Base-by-base conservation (phyloP, 2,113 vertebrate genomes). In the Phylloscopus trochilus region DNA sequence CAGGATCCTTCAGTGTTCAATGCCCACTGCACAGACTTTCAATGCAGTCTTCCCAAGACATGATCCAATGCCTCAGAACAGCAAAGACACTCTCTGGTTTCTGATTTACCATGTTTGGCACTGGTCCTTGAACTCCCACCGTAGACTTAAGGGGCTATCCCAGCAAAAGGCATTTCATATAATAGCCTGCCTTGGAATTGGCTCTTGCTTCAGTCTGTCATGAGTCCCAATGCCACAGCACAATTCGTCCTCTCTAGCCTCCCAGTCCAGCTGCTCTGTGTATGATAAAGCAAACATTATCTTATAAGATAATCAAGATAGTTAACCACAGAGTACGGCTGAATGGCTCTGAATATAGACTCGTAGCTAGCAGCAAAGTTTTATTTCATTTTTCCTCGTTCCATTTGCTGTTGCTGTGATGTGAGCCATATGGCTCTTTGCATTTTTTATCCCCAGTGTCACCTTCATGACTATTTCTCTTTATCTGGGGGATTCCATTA, bases 381-480 rank as follows among this genome's bases (percentile, higher is more conserved):
- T 73, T 62, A 15, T 58, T 74, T 73, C 67, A 16, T 58, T 74
- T 69, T 87, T 52, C 19, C 28, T 56, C 15, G 28, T 77, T 69
- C 22, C 16, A 21, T 81, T 76, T 83, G 58, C 28, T 83, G 3
- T 68, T 83, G 10, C 41, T 69, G 16, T 62, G 39, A 74, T 6
- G 4, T 15, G 13, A 87, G 43, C n/a, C 23, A 37, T n/a, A 41
- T 0, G 0, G 10, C 28, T 7, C 4, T 52, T 53, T 74, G 47
- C 13, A 74, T 46, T 77, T 84, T 31, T 83, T 89, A 46, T 3
- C 5, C 23, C 6, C 35, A 52, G 13, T 37, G 64, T 13, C 56
- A 49, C 12, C 28, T 53, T 60, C 37, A 44, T 14, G 24, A 74
- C 20, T 80, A 17, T 56, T 89, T 91, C 49, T 83, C 37, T 44